Evolutionary conservation across 2,888 invertebrate genomes (phyloP).

Genomic region (Macrosiphum euphorbiae): DNA sequence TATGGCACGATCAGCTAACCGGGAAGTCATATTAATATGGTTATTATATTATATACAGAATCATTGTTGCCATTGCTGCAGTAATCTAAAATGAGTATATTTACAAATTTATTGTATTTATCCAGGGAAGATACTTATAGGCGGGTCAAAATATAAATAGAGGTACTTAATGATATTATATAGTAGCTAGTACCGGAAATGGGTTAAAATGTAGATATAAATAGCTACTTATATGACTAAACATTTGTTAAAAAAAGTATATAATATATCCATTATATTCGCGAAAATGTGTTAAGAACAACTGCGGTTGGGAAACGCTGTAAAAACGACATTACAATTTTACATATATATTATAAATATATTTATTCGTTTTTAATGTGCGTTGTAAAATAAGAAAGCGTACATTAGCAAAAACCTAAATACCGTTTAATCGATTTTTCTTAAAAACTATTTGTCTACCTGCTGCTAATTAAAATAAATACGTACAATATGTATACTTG

Average conservation of each 20-base stretch:
- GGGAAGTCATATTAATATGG: background rate
- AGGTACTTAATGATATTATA: background rate
- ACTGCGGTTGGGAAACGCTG: background rate
- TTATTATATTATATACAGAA: background rate
- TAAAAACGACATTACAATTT: constrained; percentile 11
- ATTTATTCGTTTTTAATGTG: background rate
- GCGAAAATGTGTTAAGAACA: background rate
- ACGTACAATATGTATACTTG: background rate
- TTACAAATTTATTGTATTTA: background rate
- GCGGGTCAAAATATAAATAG: background rate
- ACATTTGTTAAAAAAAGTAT: background rate
- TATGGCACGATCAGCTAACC: background rate
- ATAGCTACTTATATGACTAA: background rate
- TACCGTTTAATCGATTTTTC: constrained; percentile 2
- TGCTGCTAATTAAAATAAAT: background rate
- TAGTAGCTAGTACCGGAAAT: background rate
- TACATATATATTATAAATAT: background rate
- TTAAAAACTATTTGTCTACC: background rate
- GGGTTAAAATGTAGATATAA: background rate
- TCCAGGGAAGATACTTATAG: background rate
- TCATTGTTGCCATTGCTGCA: background rate
- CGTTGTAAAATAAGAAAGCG: constrained; percentile 9
- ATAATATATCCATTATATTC: background rate
- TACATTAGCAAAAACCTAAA: background rate
- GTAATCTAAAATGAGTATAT: background rate